Base-by-base conservation (phyloP, 2,797 vertebrate genomes). In the Capromys pilorides region DNA sequence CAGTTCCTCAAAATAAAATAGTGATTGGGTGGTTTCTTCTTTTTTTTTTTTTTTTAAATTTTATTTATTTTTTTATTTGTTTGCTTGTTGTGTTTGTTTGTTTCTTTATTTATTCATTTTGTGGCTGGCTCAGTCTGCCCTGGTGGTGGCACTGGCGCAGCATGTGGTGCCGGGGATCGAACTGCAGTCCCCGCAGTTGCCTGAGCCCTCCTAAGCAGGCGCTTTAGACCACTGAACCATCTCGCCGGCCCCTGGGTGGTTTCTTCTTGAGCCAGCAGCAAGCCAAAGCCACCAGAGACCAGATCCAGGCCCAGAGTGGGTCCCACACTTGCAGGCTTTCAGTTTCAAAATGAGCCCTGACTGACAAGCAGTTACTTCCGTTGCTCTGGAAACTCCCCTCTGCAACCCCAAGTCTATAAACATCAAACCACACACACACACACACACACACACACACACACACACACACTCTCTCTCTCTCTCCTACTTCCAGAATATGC, bases 261-360 rank as follows among this genome's bases (percentile, higher is more conserved):
- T 84, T 66, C 59, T 93, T 95, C 66, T 39, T 26, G 81, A 89
- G 62, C n/a, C 5, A 5, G 86, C 4, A 5, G 86, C 59, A 82
- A 59, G 62, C 45, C 36, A 89, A 81, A 96, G 79, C 61, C 54
- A 73, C 59, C 61, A 33, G 86, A 90, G 39, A 92, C 75, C 75
- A 91, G 45, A 45, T 80, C 66, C 51, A 79, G 75, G 61, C 84
- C 64, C 93, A 87, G 82, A 80, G 41, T 59, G 41, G 95, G 90
- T 69, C 62, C 73, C 78, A 89, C 78, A 77, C 81, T 95, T 90
- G 88, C 33, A 84, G 86, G 75, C 94, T 97, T 97, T 97, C 95
- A 92, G 96, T 97, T 97, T 97, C 96, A 91, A 96, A 96, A 96
- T 97, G 93, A 97, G 93, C 77, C 86, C 84, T 64, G 49, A 96